Evolutionary conservation across 2,797 vertebrate genomes (phyloP).

Genomic region (Lycodopsis pacificus): DNA sequence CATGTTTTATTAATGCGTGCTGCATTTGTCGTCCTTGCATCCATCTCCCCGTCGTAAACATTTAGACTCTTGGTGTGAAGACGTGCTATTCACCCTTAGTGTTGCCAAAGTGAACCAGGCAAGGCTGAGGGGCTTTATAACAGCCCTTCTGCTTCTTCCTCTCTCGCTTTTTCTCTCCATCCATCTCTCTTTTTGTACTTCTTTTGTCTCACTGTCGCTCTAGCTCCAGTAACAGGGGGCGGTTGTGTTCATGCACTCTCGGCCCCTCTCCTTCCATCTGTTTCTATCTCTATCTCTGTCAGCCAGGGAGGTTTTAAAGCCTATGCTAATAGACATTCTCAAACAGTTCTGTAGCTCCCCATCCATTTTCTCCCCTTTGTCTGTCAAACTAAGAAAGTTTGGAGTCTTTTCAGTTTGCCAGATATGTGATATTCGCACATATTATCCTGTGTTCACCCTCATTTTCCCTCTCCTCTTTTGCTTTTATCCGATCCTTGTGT

Average conservation of each 20-base stretch:
- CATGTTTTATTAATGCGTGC: slow-evolving; percentile 73
- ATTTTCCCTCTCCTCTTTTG: slow-evolving; percentile 26
- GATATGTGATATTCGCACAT: slow-evolving; percentile 23
- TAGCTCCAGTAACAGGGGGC: slow-evolving; percentile 1
- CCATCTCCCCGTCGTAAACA: slow-evolving; percentile 56
- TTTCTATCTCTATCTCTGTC: slow-evolving; percentile 35
- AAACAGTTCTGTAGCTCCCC: slow-evolving; percentile 8
- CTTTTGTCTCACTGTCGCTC: slow-evolving; percentile 19
- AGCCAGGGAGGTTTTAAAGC: slow-evolving; percentile 19
- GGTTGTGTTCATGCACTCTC: slow-evolving; percentile 9
- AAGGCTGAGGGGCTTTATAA: slow-evolving; percentile 42
- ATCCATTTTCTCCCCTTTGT: background rate
- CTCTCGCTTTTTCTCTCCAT: background rate
- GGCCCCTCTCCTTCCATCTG: slow-evolving; percentile 30
- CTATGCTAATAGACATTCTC: slow-evolving; percentile 49
- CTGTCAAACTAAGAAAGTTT: slow-evolving; percentile 35
- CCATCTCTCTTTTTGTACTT: background rate
- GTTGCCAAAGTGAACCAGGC: slow-evolving; percentile 43
- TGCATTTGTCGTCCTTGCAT: slow-evolving; percentile 55
- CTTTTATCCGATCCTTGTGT: slow-evolving; percentile 40
- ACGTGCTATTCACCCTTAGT: slow-evolving; percentile 34
- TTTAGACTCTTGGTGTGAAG: slow-evolving; percentile 48
- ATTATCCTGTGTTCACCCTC: slow-evolving; percentile 36
- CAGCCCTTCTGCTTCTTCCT: slow-evolving; percentile 29
- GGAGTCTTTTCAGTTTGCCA: slow-evolving; percentile 5